A percentile compares a stretch with the other conserved stretches of the same genome.
Evolutionary conservation across 1,140 invertebrate genomes (phyloP).

Genomic region (Stegodyphus mimosarum): DNA sequence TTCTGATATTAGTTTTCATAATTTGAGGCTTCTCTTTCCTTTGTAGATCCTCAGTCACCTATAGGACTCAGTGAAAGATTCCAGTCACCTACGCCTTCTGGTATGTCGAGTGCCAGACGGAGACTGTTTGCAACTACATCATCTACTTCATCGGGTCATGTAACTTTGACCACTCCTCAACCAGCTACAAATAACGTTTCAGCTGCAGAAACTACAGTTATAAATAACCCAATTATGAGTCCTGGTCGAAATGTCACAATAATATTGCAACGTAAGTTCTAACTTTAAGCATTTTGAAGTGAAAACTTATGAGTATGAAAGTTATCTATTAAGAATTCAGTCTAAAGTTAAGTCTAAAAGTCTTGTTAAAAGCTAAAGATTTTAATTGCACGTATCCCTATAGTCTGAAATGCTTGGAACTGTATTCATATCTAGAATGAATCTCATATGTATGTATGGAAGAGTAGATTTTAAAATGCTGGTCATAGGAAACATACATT

Average conservation of each 20-base stretch:
- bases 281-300: too few relatives aligned
- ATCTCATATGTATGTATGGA: too few relatives aligned
- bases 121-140: conserved; percentile 66
- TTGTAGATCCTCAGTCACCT: conserved; percentile 67
- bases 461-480: too few relatives aligned
- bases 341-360: too few relatives aligned
- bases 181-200: background rate
- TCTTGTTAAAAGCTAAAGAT: background rate
- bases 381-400: background rate
- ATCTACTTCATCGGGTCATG: background rate
- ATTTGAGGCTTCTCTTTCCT: background rate
- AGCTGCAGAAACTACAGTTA: conserved; percentile 12
- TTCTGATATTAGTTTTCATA: background rate
- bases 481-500: too few relatives aligned
- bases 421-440: too few relatives aligned
- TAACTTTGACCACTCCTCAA: conserved; percentile 12
- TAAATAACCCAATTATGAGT: conserved; percentile 38
- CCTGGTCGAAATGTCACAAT: conserved; percentile 51
- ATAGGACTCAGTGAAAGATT: conserved; percentile 67
- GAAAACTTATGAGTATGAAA: too few relatives aligned
- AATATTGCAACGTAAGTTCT: conserved; percentile 55
- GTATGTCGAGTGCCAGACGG: conserved; percentile 67
- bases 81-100: conserved; percentile 65
- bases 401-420: background rate
- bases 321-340: background rate